Conservation (phyloP, 2,888 invertebrate genomes). For the Lasioglossum oenotherae region DNA sequence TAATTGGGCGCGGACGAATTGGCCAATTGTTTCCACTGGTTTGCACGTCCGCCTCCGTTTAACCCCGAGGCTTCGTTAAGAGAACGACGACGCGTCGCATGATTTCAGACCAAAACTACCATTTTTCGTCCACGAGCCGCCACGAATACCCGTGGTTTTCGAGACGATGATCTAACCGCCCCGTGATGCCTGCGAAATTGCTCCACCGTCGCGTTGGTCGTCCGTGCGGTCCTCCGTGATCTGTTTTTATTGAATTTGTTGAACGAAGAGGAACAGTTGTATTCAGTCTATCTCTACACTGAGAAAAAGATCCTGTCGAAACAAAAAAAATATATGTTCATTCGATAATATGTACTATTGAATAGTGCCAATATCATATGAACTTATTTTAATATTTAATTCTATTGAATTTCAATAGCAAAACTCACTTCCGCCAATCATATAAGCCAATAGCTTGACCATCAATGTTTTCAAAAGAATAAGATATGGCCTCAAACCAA, state of each 20-base stretch:
- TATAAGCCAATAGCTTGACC: no score
- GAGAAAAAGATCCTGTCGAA: no score
- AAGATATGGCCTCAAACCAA: no score
- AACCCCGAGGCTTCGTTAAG: conserved; percentile 43
- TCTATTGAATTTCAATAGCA: no score
- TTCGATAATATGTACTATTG: no score
- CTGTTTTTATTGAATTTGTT: background rate
- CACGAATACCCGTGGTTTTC: background rate
- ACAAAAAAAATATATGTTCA: no score
- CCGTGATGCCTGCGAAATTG: background rate
- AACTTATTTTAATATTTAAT: no score
- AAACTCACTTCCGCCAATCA: no score
- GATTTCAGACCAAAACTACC: conserved; percentile 9
- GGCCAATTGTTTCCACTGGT: conserved; percentile 81
- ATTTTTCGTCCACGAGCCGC: background rate
- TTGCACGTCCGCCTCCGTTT: conserved; percentile 78
- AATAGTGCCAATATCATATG: no score
- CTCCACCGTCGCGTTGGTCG: background rate
- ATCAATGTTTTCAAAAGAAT: no score
- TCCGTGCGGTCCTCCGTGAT: background rate
- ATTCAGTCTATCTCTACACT: no score
- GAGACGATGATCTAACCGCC: background rate
- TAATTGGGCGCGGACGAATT: conserved; percentile 81
- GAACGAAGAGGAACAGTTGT: no score
- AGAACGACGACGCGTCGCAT: background rate